Conservation (phyloP, 1,140 invertebrate species). For the Bacillus rossius region DNA sequence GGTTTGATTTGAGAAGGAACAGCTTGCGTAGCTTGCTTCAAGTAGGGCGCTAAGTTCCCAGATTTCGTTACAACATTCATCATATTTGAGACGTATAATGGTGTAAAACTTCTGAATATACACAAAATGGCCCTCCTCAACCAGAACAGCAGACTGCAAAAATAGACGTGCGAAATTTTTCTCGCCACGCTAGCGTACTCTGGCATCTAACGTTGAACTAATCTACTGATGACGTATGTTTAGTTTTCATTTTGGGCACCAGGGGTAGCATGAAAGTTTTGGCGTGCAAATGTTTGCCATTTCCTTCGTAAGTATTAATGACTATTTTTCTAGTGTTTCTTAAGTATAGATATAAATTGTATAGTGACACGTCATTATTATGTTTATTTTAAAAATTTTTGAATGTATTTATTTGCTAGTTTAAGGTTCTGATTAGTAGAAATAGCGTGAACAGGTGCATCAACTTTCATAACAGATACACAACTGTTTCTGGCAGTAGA, state of each 20-base stretch:
- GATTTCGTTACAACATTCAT: conserved; percentile 63
- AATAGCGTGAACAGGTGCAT: conserved; percentile 5
- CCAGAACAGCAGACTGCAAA: too few species aligned
- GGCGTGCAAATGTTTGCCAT: too few species aligned
- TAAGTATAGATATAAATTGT: neutral
- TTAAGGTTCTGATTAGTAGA: neutral
- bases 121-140: too few species aligned
- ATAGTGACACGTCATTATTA: too few species aligned
- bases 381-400: too few species aligned
- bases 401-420: neutral
- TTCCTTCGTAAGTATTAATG: too few species aligned
- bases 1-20: conserved; percentile 37
- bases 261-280: conserved; percentile 12
- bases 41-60: conserved; percentile 50
- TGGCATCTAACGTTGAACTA: too few species aligned
- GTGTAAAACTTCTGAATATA: too few species aligned
- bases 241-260: conserved; percentile 5
- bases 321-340: too few species aligned
- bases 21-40: conserved; percentile 49
- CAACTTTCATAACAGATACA: conserved; percentile 16
- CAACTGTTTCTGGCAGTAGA: conserved; percentile 33
- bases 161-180: too few species aligned
- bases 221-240: conserved; percentile 1
- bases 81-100: too few species aligned
- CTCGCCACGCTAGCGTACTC: too few species aligned